Evolutionary conservation across 2,888 invertebrate genomes (phyloP).

Genomic region (Perithous albicinctus): DNA sequence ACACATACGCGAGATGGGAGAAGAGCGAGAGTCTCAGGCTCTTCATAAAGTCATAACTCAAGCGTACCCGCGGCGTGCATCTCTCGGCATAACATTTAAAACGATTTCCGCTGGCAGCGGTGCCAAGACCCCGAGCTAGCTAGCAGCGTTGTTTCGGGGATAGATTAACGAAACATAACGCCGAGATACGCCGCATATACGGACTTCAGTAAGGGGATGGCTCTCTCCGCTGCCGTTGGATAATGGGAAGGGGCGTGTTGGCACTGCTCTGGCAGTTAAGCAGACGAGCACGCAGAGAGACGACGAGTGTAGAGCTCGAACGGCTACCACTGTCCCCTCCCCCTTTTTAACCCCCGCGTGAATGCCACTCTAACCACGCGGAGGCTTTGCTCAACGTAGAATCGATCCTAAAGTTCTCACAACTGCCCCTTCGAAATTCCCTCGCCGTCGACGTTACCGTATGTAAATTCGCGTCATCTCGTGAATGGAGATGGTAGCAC

Average conservation of each 20-base stretch:
- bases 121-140: constrained; percentile 81
- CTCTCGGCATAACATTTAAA: constrained; percentile 84
- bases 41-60: constrained; percentile 84
- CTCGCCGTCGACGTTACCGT: constrained; percentile 36
- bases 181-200: constrained; percentile 79
- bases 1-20: constrained; percentile 49
- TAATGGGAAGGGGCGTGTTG: constrained; percentile 79
- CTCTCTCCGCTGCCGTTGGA: constrained; percentile 61
- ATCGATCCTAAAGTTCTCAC: constrained; percentile 64
- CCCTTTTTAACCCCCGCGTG: constrained; percentile 44
- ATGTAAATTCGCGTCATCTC: constrained; percentile 21
- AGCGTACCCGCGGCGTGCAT: constrained; percentile 77
- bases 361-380: constrained; percentile 53
- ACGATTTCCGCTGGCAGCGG: constrained; percentile 84
- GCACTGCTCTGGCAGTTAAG: constrained; percentile 82
- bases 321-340: constrained; percentile 68
- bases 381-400: constrained; percentile 50
- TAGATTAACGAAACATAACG: constrained; percentile 85
- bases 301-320: constrained; percentile 61
- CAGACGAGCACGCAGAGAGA: constrained; percentile 69
- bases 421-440: constrained; percentile 2
- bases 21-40: constrained; percentile 75
- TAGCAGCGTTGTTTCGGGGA: constrained; percentile 83
- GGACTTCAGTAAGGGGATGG: constrained; percentile 79
- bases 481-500: no score